Percentiles rank a stretch among this genome's conserved stretches.
Conservation (phyloP, 1,140 invertebrate species). For the Lepidurus couesii region DNA sequence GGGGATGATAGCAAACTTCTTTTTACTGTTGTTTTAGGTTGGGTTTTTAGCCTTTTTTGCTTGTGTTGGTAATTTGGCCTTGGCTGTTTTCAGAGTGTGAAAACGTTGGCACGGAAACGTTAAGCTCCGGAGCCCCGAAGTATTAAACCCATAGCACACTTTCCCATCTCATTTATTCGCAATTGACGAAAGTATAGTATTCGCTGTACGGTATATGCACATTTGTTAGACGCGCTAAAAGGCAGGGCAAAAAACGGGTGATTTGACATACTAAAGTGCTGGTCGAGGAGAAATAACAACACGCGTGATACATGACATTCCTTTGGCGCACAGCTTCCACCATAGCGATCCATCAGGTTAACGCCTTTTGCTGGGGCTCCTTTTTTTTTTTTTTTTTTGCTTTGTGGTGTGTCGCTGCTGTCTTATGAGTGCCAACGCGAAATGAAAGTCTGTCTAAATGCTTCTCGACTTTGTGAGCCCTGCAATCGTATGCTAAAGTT, state of each 20-base stretch:
- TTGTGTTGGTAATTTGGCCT: background rate
- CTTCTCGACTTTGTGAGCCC: background rate
- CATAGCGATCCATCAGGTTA: background rate
- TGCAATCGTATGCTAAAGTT: conserved; percentile 1
- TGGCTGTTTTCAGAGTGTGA: conserved; percentile 3
- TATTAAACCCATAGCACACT: background rate
- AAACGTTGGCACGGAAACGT: background rate
- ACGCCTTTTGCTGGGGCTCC: background rate
- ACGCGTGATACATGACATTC: conserved; percentile 21
- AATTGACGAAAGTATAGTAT: background rate
- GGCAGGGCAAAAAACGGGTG: background rate
- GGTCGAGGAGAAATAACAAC: conserved; percentile 12
- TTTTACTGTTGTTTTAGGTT: conserved; percentile 4
- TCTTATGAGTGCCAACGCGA: background rate
- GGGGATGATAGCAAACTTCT: too few relatives aligned
- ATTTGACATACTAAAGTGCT: background rate
- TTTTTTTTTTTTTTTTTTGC: too few relatives aligned
- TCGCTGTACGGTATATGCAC: background rate
- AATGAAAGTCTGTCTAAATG: background rate
- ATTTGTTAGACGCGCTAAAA: background rate
- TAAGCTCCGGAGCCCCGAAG: background rate
- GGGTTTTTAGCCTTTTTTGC: conserved; percentile 1
- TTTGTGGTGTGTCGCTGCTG: background rate
- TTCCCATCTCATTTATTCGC: background rate
- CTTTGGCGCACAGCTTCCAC: background rate